Evolutionary conservation across 2,888 invertebrate genomes (phyloP).

Genomic region (Leptogaster cylindrica): DNA sequence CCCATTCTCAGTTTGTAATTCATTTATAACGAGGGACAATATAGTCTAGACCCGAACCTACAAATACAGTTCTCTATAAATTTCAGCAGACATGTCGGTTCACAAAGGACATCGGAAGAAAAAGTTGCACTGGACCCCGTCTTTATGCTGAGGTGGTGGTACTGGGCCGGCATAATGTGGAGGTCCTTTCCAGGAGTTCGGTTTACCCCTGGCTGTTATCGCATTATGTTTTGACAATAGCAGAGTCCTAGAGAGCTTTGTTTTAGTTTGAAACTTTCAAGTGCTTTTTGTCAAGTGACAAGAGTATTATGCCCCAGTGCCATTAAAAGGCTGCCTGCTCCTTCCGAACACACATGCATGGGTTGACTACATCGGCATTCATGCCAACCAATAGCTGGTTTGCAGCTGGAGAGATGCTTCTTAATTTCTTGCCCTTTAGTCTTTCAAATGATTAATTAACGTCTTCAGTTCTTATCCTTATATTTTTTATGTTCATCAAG

Average conservation of each 20-base stretch:
- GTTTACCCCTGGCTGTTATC: constrained; percentile 44
- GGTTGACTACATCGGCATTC: constrained; percentile 16
- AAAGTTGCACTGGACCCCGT: constrained; percentile 13
- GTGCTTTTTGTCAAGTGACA: constrained; percentile 41
- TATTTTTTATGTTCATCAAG: too few species aligned
- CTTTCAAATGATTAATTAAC: constrained; percentile 36
- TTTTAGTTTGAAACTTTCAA: constrained; percentile 42
- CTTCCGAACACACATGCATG: constrained; percentile 14
- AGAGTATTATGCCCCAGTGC: constrained; percentile 31
- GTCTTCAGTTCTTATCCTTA: constrained; percentile 28
- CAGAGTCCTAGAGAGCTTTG: constrained; percentile 39
- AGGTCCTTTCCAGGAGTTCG: constrained; percentile 33
- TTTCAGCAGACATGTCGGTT: constrained; percentile 21
- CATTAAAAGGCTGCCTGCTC: constrained; percentile 33
- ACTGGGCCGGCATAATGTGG: constrained; percentile 3
- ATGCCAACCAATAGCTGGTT: background rate
- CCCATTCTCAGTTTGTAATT: constrained; percentile 38
- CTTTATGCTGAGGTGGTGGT: constrained; percentile 27
- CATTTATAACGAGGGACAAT: constrained; percentile 37
- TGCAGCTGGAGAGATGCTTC: background rate
- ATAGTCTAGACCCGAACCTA: constrained; percentile 40
- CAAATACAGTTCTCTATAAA: constrained; percentile 10
- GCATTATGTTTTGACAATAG: constrained; percentile 42
- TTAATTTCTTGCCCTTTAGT: constrained; percentile 35
- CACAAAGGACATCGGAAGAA: constrained; percentile 38